These are phyloP conservation scores for Aphaenogaster floridana DNA, from an alignment of 1,140 invertebrate genomes.

Conservation along the genomic window DNA sequence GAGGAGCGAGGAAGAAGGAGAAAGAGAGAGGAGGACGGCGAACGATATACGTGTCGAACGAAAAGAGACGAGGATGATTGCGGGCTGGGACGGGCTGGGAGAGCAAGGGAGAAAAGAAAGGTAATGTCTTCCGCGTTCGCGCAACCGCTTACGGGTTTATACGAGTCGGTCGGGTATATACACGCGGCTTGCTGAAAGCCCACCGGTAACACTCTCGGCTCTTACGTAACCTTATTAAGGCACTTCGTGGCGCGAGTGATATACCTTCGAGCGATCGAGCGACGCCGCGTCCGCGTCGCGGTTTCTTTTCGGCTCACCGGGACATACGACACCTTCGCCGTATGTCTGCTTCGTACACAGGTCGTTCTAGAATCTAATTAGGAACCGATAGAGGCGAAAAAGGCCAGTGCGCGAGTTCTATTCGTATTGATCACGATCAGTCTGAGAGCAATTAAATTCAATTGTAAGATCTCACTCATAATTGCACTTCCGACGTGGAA, in stretches of 20 bases:
- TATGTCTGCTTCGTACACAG: neutral
- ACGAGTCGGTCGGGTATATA: conserved; percentile 65
- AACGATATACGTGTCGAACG: conserved; percentile 31
- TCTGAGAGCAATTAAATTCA: neutral
- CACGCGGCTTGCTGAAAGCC: conserved; percentile 67
- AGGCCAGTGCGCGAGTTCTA: neutral
- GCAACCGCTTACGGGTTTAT: conserved; percentile 78
- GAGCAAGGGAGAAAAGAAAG: neutral
- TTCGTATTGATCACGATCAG: neutral
- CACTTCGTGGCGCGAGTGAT: conserved; percentile 48
- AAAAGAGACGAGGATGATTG: conserved; percentile 55
- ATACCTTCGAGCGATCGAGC: conserved; percentile 34
- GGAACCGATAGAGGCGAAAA: neutral
- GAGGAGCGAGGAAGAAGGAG: conserved; percentile 27
- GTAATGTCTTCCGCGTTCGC: conserved; percentile 81
- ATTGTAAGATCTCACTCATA: conserved; percentile 20
- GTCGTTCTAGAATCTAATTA: neutral
- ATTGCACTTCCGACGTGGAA: neutral
- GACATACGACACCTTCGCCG: neutral
- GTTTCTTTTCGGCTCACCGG: conserved; percentile 46
- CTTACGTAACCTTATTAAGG: conserved; percentile 80
- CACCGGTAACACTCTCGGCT: conserved; percentile 68
- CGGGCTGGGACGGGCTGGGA: conserved; percentile 11
- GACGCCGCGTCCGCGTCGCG: neutral
- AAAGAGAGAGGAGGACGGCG: neutral